phyloP scores from a whole-genome alignment of 2,113 vertebrate genomes.

The Lynx canadensis region DNA sequence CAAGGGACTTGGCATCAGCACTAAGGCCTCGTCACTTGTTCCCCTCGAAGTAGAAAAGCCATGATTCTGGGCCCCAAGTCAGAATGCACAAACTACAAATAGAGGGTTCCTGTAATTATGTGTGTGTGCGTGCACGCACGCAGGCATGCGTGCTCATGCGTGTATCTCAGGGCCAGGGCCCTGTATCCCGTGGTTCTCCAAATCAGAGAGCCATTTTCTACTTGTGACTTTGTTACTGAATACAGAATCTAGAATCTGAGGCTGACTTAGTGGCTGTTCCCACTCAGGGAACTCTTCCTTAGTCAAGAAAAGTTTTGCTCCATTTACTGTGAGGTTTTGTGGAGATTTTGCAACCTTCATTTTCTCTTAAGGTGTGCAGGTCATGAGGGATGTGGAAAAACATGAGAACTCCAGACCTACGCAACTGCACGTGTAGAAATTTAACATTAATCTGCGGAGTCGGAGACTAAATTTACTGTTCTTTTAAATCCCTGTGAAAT shows the following conservation, averaged over 20 bases:
- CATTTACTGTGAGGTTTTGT: background rate
- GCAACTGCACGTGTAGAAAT: background rate
- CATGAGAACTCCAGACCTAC: background rate
- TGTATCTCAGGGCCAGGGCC: background rate
- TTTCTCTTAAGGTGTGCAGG: background rate
- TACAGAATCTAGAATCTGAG: background rate
- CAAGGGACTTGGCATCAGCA: background rate
- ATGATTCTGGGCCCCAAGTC: background rate
- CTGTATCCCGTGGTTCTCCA: background rate
- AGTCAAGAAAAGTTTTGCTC: constrained; percentile 33
- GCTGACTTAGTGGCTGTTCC: background rate
- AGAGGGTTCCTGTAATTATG: background rate
- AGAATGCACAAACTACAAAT: background rate
- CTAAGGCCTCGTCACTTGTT: background rate
- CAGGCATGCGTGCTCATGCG: too few species aligned
- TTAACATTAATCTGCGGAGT: background rate
- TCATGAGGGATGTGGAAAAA: constrained; percentile 25
- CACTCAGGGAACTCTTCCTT: background rate
- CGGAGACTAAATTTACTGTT: background rate
- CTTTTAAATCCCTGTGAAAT: background rate
- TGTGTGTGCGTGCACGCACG: background rate
- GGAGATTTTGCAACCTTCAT: background rate
- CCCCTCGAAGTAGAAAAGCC: background rate
- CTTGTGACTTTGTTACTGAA: background rate
- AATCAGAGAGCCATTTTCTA: background rate